A percentile compares a stretch with the other conserved stretches of the same genome.
Conservation (phyloP, 2,113 vertebrate species). For the Urocitellus parryii region DNA sequence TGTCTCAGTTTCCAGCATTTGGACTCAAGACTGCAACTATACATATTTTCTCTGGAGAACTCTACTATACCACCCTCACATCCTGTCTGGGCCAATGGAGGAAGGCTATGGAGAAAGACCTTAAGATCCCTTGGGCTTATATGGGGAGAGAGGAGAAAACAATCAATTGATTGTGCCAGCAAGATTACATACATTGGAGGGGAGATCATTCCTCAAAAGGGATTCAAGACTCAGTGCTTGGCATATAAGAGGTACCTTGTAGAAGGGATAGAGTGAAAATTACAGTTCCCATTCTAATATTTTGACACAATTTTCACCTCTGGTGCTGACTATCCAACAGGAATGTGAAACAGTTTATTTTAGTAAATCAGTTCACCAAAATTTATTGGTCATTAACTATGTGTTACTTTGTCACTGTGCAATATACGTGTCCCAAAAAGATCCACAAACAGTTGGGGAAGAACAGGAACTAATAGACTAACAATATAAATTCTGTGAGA, state of each 20-base stretch:
- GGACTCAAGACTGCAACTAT: not conserved
- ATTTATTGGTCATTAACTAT: too few relatives aligned
- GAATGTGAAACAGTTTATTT: too few relatives aligned
- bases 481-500: not conserved
- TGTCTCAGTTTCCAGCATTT: not conserved
- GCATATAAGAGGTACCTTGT: not conserved
- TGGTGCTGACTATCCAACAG: too few relatives aligned
- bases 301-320: too few relatives aligned
- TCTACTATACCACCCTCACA: not conserved
- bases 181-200: not conserved
- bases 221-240: not conserved
- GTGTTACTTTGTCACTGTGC: too few relatives aligned
- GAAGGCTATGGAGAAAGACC: not conserved
- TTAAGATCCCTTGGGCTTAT: not conserved
- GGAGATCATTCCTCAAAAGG: not conserved
- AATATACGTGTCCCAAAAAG: too few relatives aligned
- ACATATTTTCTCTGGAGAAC: not conserved
- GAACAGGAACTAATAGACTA: not conserved
- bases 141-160: not conserved
- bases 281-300: too few relatives aligned
- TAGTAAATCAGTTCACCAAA: too few relatives aligned
- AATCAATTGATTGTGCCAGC: not conserved
- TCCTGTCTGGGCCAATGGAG: not conserved
- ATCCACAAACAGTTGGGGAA: not conserved
- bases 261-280: not conserved